These are phyloP conservation scores for Diglossa brunneiventris DNA, from an alignment of 2,113 vertebrate genomes.

Conservation along the genomic window DNA sequence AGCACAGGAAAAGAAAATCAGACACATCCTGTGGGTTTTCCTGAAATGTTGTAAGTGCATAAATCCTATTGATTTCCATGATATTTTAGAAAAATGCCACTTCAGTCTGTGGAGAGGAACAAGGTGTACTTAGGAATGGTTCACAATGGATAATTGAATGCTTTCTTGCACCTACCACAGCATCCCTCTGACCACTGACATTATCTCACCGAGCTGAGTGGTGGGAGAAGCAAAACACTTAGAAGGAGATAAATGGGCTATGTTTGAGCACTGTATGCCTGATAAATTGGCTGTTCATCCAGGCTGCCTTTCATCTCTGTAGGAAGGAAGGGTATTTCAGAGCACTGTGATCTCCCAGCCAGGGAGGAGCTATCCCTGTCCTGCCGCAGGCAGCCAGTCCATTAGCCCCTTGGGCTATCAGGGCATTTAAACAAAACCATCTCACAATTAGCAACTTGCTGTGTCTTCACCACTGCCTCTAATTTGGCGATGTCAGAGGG, in stretches of 20 bases:
- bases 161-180: neutral
- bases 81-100: neutral
- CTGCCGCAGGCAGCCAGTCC: neutral
- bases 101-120: neutral
- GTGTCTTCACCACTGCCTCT: neutral
- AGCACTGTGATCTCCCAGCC: slow-evolving; percentile 19
- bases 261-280: neutral
- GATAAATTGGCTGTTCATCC: slow-evolving; percentile 16
- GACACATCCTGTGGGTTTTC: neutral
- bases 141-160: neutral
- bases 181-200: neutral
- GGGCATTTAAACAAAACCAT: neutral
- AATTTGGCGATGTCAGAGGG: neutral
- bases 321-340: slow-evolving; percentile 10
- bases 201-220: slow-evolving; percentile 33
- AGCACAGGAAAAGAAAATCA: neutral
- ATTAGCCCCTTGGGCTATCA: neutral
- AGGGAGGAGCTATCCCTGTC: neutral
- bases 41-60: neutral
- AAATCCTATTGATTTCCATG: neutral
- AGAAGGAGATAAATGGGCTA: slow-evolving; percentile 27
- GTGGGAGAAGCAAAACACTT: neutral
- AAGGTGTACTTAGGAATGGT: neutral
- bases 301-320: slow-evolving; percentile 25
- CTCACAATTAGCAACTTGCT: neutral